Evolutionary conservation across 2,888 invertebrate species (phyloP), one percentile per base, ranked within the genome.

Genomic region (Zonitis immaculata): DNA sequence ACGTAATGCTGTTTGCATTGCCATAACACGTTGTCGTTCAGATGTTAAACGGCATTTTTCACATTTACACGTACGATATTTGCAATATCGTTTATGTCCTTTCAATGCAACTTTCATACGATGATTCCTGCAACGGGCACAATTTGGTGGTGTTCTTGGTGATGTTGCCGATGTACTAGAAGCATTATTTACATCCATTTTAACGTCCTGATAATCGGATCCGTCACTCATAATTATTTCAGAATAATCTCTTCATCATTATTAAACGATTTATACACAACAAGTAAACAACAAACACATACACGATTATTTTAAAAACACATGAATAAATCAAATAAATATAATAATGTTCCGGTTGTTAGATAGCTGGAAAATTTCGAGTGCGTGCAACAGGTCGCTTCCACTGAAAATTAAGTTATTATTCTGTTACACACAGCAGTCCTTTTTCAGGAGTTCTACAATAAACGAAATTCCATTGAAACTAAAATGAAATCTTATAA

Each of bases 51-150:
- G 84, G 74, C 95, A 95, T 77, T 91, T 91, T 62, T 88, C 86
- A 77, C 95, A 95, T 56, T 79, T 83, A 77, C 95, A 95, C 71
- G 84, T 81, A 59, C 91, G 86, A 77, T 82, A 94, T 69, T 85
- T 84, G 81, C 95, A 96, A 77, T 92, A 93, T 26, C 92, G 82
- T 75, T 95, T 95, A 79, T 95, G 95, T 12, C 92, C 94, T 76
- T 92, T 93, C 60, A 95, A 81, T 75, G 87, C 86, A 62, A 91
- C 87, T 74, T 91, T 91, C 70, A 91, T 80, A n/a, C 88, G 84
- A 77, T 95, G 95, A 79, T 95, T 95, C 56, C 92, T 82, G 76
- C 95, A 95, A 25, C 94, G 86, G 42, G 93, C 93, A 76, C 95
- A 95, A 77, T 92, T 94, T 14, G 94, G 94, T 6, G 91, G 91